phyloP scores from a whole-genome alignment of 2,113 vertebrate species.

The Perccottus glenii region DNA sequence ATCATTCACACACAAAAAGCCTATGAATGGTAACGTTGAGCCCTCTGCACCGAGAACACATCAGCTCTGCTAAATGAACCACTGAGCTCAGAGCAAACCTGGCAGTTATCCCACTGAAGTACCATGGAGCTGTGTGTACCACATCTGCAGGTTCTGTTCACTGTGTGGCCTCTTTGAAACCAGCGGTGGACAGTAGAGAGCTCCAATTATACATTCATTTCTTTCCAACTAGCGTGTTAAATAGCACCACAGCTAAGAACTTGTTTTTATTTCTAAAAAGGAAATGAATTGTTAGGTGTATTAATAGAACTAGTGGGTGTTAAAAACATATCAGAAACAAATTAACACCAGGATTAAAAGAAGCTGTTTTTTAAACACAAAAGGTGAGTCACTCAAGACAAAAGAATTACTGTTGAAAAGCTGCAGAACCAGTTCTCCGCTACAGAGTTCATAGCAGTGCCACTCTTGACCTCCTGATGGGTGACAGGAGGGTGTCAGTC shows the following conservation, averaged over 20 bases:
- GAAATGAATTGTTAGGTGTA: slow-evolving; percentile 34
- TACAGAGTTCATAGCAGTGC: slow-evolving; percentile 40
- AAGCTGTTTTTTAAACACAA: slow-evolving; percentile 50
- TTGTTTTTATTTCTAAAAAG: slow-evolving; percentile 33
- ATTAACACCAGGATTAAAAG: slow-evolving; percentile 31
- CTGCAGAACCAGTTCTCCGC: slow-evolving; percentile 52
- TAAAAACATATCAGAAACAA: slow-evolving; percentile 43
- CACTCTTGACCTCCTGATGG: slow-evolving; percentile 23
- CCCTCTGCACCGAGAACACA: slow-evolving; percentile 45
- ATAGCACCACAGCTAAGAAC: slow-evolving; percentile 54
- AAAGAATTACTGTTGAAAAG: slow-evolving; percentile 42
- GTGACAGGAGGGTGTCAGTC: slow-evolving; percentile 33
- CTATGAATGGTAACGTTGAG: slow-evolving; percentile 48
- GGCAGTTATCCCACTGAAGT: slow-evolving; percentile 19
- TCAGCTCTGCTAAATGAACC: slow-evolving; percentile 45
- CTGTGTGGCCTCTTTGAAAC: slow-evolving; percentile 1
- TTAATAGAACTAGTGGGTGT: slow-evolving; percentile 18
- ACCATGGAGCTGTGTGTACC: slow-evolving; percentile 16
- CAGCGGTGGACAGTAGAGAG: slow-evolving; percentile 26
- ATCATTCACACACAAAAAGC: slow-evolving; percentile 18
- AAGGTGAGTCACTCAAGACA: slow-evolving; percentile 46
- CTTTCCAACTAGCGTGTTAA: slow-evolving; percentile 45
- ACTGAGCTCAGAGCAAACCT: slow-evolving; percentile 25
- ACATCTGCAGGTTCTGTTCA: slow-evolving; percentile 13
- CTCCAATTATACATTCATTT: slow-evolving; percentile 36